phyloP scores from a whole-genome alignment of 35 echinoderm and acorn worm species.

The Heliocidaris tuberculata region DNA sequence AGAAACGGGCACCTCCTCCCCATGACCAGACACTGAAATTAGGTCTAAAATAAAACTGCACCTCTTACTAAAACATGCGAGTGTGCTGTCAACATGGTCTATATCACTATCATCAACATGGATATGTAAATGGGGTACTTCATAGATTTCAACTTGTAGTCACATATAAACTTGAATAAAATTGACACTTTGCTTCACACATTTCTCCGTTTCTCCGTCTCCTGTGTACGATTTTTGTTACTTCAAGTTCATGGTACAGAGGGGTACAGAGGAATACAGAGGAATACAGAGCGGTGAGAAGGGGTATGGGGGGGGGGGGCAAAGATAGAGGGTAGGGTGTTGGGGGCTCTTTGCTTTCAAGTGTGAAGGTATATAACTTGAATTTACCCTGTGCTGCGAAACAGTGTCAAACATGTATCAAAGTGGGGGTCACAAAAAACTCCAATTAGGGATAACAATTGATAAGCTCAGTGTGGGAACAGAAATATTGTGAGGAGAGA shows the following conservation, averaged over 20 bases:
- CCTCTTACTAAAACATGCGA: neutral
- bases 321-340: neutral
- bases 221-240: neutral
- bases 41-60: neutral
- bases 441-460: conserved; percentile 18
- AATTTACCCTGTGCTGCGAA: neutral
- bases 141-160: neutral
- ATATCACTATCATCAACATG: neutral
- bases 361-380: neutral
- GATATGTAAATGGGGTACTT: neutral
- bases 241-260: neutral
- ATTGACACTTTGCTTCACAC: neutral
- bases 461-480: neutral
- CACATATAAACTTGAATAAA: neutral
- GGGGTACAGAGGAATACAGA: neutral
- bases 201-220: neutral
- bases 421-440: conserved; percentile 9
- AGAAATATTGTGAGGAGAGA: neutral
- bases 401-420: neutral
- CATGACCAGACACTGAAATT: too few species aligned
- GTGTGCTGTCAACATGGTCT: neutral
- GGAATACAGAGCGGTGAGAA: neutral
- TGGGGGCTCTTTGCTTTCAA: neutral
- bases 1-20: neutral
- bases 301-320: neutral